Evolutionary conservation across 1,140 invertebrate genomes (phyloP).

Genomic region (Hycleus phaleratus): DNA sequence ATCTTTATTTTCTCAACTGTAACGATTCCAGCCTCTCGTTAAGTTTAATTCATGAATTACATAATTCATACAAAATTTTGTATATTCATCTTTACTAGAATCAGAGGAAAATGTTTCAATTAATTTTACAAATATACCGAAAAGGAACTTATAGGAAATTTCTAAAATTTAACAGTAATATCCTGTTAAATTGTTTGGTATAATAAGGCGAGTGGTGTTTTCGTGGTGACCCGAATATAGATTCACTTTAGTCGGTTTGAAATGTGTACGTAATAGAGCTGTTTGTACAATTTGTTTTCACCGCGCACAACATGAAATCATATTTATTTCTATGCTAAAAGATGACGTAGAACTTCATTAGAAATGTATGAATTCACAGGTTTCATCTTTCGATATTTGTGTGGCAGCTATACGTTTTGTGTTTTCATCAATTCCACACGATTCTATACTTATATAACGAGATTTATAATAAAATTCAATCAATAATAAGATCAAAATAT

Average conservation of each 20-base stretch:
- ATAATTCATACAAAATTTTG: not conserved
- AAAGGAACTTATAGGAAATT: too few relatives aligned
- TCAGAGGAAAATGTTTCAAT: not conserved
- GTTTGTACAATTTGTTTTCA: constrained; percentile 3
- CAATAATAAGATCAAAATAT: too few relatives aligned
- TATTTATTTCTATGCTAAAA: constrained; percentile 1
- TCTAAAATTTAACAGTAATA: too few relatives aligned
- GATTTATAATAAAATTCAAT: too few relatives aligned
- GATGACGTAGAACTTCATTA: constrained; percentile 1
- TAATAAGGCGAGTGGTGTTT: too few relatives aligned
- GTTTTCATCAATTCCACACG: too few relatives aligned
- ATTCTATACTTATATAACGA: too few relatives aligned
- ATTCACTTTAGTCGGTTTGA: too few relatives aligned
- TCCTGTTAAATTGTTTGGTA: too few relatives aligned
- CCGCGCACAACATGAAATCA: constrained; percentile 2
- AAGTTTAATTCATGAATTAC: constrained; percentile 8
- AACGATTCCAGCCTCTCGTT: not conserved
- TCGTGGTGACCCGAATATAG: too few relatives aligned
- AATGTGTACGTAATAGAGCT: not conserved
- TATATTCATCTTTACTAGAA: too few relatives aligned
- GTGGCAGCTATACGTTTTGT: too few relatives aligned
- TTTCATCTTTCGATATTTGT: not conserved
- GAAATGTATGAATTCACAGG: not conserved
- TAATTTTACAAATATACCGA: not conserved
- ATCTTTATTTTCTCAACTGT: not conserved